phyloP scores from a whole-genome alignment of 2,797 vertebrate species.

The Channallabes apus region DNA sequence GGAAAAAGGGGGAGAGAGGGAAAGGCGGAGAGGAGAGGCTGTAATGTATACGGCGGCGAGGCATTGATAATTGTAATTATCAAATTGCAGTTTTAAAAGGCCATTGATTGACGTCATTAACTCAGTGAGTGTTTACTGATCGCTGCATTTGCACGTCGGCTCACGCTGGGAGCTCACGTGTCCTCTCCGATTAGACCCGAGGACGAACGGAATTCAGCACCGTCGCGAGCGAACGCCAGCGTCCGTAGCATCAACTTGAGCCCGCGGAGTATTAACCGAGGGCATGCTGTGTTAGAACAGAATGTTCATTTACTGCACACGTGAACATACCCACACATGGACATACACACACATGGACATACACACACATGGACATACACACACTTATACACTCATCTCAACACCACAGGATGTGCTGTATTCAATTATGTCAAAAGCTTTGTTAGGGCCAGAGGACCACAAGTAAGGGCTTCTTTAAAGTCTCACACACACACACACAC shows the following conservation, averaged over 20 bases:
- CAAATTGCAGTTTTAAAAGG: constrained; percentile 83
- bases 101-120: constrained; percentile 85
- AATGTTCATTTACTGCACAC: background rate
- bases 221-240: constrained; percentile 23
- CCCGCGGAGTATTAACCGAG: background rate
- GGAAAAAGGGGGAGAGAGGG: constrained; percentile 42
- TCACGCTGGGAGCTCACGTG: constrained; percentile 52
- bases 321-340: background rate
- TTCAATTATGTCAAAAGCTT: constrained; percentile 61
- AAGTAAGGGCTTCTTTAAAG: constrained; percentile 48
- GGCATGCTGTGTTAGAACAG: background rate
- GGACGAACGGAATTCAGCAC: constrained; percentile 32
- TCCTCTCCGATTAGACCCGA: constrained; percentile 55
- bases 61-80: constrained; percentile 82
- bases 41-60: constrained; percentile 75
- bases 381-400: constrained; percentile 43
- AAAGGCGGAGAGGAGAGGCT: constrained; percentile 34
- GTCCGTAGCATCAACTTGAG: constrained; percentile 21
- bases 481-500: constrained; percentile 42
- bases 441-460: constrained; percentile 47
- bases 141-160: constrained; percentile 70
- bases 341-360: constrained; percentile 2
- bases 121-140: constrained; percentile 82
- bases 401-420: constrained; percentile 46
- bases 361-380: constrained; percentile 18